Evolutionary conservation across 2,113 vertebrate species (phyloP).

Genomic region (Probosciger aterrimus): DNA sequence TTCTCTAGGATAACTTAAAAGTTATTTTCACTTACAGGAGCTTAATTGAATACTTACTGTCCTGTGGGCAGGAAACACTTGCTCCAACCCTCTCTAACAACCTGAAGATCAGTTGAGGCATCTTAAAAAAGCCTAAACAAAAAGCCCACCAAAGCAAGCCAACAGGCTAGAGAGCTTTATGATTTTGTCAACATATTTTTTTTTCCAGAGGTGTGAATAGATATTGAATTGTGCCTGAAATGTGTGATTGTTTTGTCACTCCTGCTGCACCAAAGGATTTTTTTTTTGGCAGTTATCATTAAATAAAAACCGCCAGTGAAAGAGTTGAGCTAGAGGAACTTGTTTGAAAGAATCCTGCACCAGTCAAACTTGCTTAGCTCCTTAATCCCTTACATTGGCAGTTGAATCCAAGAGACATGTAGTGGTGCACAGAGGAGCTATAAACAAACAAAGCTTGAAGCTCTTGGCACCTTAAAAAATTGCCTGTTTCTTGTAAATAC

Average conservation of each 20-base stretch:
- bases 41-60: not conserved
- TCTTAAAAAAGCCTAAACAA: not conserved
- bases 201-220: not conserved
- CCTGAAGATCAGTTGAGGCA: not conserved
- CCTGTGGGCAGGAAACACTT: not conserved
- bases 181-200: slow-evolving; percentile 12
- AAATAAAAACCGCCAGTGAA: slow-evolving; percentile 72
- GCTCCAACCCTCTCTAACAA: not conserved
- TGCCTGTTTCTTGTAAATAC: slow-evolving; percentile 64
- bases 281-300: slow-evolving; percentile 45
- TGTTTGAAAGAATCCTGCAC: slow-evolving; percentile 69
- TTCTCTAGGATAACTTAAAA: not conserved
- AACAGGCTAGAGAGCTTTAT: not conserved
- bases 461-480: slow-evolving; percentile 52
- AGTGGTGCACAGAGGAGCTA: slow-evolving; percentile 63
- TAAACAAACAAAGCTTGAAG: slow-evolving; percentile 69
- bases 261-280: not conserved
- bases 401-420: slow-evolving; percentile 62
- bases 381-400: slow-evolving; percentile 77
- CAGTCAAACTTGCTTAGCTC: slow-evolving; percentile 73
- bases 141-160: not conserved
- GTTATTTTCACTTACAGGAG: not conserved
- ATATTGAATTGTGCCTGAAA: slow-evolving; percentile 25
- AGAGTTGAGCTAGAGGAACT: slow-evolving; percentile 44
- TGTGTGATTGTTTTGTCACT: slow-evolving; percentile 49